These are phyloP conservation scores for Leucoptera coffeella DNA, from an alignment of 2,888 invertebrate species.

Conservation along the genomic window DNA sequence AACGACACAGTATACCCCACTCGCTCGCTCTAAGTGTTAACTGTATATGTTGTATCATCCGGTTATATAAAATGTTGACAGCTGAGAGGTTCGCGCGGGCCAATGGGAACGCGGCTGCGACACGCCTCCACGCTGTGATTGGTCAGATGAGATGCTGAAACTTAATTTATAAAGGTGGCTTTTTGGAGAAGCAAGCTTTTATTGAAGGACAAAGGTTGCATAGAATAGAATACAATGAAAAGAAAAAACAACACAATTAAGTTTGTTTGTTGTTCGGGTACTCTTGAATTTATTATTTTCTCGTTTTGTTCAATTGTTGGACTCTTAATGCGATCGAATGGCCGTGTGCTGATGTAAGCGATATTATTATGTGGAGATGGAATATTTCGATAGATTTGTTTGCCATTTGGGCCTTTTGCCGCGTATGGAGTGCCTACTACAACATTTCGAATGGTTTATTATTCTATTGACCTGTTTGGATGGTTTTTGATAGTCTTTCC, in stretches of 20 bases:
- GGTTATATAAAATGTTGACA: constrained; percentile 51
- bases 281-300: constrained; percentile 17
- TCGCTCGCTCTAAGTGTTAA: constrained; percentile 35
- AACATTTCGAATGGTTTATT: too few relatives aligned
- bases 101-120: constrained; percentile 18
- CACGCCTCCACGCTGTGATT: constrained; percentile 29
- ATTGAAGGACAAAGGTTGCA: constrained; percentile 30
- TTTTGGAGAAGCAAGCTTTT: constrained; percentile 43
- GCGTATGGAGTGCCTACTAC: too few relatives aligned
- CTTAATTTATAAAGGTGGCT: constrained; percentile 52
- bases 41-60: constrained; percentile 53
- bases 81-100: constrained; percentile 21
- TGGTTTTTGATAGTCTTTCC: too few relatives aligned
- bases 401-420: too few relatives aligned
- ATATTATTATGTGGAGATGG: constrained; percentile 18
- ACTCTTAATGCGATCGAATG: constrained; percentile 9
- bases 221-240: constrained; percentile 33
- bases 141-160: constrained; percentile 30
- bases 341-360: constrained; percentile 10
- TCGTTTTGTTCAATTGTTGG: constrained; percentile 27
- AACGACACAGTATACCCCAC: constrained; percentile 44
- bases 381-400: constrained; percentile 12
- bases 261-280: constrained; percentile 44
- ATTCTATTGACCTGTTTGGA: too few relatives aligned
- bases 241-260: constrained; percentile 43